Percentiles rank a stretch among this genome's conserved stretches.
Evolutionary conservation across 2,888 invertebrate species (phyloP).

Genomic region (Strigamia maritima): DNA sequence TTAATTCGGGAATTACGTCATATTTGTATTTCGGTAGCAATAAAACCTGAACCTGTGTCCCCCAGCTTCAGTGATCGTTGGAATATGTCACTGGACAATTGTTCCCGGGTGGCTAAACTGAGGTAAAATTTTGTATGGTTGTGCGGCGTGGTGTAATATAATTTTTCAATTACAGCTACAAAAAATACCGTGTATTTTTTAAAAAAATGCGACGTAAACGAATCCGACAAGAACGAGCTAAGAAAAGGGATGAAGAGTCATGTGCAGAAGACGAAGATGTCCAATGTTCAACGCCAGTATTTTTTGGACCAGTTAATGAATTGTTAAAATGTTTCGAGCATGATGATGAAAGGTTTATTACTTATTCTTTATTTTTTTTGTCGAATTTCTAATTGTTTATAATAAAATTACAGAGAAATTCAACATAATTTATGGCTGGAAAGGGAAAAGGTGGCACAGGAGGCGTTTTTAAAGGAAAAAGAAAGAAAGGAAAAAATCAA

Average conservation of each 20-base stretch:
- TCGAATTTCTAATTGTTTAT: neutral
- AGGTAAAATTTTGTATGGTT: neutral
- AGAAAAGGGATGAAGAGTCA: neutral
- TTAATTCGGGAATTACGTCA: too few relatives aligned
- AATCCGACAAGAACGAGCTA: slow-evolving; percentile 2
- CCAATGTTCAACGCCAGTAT: neutral
- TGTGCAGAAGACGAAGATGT: neutral
- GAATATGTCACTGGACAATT: neutral
- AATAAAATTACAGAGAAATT: slow-evolving; percentile 27
- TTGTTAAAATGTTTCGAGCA: neutral
- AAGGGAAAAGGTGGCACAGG: slow-evolving; percentile 25
- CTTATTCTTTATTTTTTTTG: neutral
- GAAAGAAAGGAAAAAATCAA: neutral
- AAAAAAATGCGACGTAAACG: slow-evolving; percentile 33
- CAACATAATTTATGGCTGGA: slow-evolving; percentile 37
- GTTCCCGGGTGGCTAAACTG: neutral
- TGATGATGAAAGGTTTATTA: neutral
- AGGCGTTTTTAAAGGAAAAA: slow-evolving; percentile 26
- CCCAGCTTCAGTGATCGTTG: too few relatives aligned
- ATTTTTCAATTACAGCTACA: neutral
- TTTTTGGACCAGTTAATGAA: neutral
- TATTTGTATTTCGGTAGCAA: too few relatives aligned
- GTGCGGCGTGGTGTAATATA: neutral
- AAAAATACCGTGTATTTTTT: neutral
- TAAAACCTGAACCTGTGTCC: too few relatives aligned